Base-by-base conservation (phyloP, 1,140 invertebrate species). In the Hesperophylax magnus region DNA sequence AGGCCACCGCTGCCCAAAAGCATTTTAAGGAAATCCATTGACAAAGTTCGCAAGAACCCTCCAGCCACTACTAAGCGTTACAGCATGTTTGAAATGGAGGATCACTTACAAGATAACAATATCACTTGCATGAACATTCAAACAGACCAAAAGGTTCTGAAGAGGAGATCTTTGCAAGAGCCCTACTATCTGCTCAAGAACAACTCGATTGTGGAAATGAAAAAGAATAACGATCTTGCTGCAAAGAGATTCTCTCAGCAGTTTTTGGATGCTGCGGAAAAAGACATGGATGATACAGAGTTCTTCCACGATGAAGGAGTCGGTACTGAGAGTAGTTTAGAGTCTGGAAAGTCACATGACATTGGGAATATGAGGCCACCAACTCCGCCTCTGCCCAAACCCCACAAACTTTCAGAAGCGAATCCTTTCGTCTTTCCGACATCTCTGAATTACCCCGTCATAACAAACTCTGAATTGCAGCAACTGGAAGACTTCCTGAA, bases 41-140 rank as follows among this genome's bases (percentile, higher is more conserved):
- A 91, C 82, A 92, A 92, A 86, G 88, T 86, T 56, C 87, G 88
- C 52, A 93, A 92, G 84, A 91, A 89, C 74, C 88, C 86, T 54
- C 84, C 91, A 7, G 90, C 91, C 22, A 90, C 88, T n/a, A 74
- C 79, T 34, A 95, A 96, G 87, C 90, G 95, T 52, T 95, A 94
- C 85, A 96, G 94, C 80, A 95, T 96, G 94, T 94, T 95, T 85
- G 95, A 96, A 87, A 93, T 94, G 86, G 90, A 92, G 54, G 91
- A 92, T 71, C 91, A 92, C 77, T 77, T 88, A 58, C 86, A 89
- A 67, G 87, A 89, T 86, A 88, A 89, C 85, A 87, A 87, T 22
- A 86, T 91, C 67, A 85, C 89, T 61, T 88, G 88, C 60, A 87
- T 89, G 54, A 91, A 91, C n/a, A 87, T 89, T 80, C 88, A 88